Evolutionary conservation across 2,113 vertebrate species (phyloP), one percentile per base, ranked within the genome.

Genomic region (Lophochroa leadbeateri): DNA sequence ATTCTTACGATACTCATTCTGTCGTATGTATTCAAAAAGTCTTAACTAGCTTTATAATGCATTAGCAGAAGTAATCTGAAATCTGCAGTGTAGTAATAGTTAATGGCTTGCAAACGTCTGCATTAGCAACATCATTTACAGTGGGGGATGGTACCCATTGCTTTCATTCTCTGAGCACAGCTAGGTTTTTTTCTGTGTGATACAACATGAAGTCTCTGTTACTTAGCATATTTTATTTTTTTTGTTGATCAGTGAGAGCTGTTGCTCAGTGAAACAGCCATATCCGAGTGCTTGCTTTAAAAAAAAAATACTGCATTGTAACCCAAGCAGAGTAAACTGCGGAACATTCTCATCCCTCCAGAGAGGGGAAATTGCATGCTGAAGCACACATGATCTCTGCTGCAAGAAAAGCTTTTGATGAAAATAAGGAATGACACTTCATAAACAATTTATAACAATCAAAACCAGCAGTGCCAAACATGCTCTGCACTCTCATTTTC

Each of bases 391-490:
- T 35, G 55, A 61, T 57, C 63, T 76, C 55, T 94, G 75, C 86
- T 96, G 89, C 87, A 94, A 91, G 88, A 95, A 69, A 35, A 89
- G 80, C 43, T 65, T 92, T 90, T 89, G 82, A 84, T 83, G 86
- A 58, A 91, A 88, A 92, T 74, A 90, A 88, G 77, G 76, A 92
- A 65, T 82, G 81, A 81, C 87, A 33, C 33, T 74, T 96, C 82
- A 95, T 96, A 93, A 97, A 97, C 96, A 96, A 97, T 94, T 96
- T 88, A 97, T 88, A 91, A 13, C 58, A 84, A 52, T 75, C 35
- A 86, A 93, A 94, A 28, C 65, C 8, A 86, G 88, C 75, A 44
- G 37, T 60, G 76, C 37, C 25, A 90, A 86, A 49, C 65, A 44
- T 63, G 55, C 23, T 72, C 31, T 70, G 75, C 29, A 29, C 21